Evolutionary conservation across 2,797 vertebrate species (phyloP), one percentile per base, ranked within the genome.

Genomic region (Lithobates pipiens): DNA sequence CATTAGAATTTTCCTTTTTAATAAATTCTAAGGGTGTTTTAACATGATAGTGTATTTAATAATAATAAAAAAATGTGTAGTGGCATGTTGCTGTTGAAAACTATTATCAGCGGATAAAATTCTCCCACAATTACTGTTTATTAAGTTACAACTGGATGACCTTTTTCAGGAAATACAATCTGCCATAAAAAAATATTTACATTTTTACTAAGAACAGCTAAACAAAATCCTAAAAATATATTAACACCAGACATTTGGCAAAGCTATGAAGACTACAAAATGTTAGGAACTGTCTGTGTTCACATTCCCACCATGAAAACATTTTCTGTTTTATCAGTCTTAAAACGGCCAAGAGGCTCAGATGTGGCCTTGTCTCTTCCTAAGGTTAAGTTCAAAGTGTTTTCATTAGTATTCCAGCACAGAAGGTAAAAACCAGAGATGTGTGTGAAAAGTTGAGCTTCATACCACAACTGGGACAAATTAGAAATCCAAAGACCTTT

Each of bases 161-260:
- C 74, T 32, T 34, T 68, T 34, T 68, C 25, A 75, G 50, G 32
- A 84, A 76, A 57, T 54, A 42, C n/a, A 13, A 10, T n/a, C 27
- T 63, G 15, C 74, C 21, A 6, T 42, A 50, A 13, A 80, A 78
- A 83, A 70, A 80, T 76, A 77, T 85, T 89, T 86, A 82, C 61
- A 63, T 81, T 71, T 81, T 74, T 34, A 61, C 25, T 15, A 42
- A 54, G 36, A 77, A 70, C 27, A 39, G 77, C 71, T 82, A 86
- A 85, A 82, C 80, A 77, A 72, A 63, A 68, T 16, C 0, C 79
- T 73, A 72, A 70, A 82, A 82, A 50, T 77, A 50, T 61, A 78
- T 82, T 73, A 54, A 65, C 44, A 29, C 79, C 85, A 86, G 85
- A 72, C 68, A 25, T 86, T 82, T 86, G 79, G 85, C 79, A 77